phyloP scores from a whole-genome alignment of 2,113 vertebrate species.

The Spilogale gracilis region DNA sequence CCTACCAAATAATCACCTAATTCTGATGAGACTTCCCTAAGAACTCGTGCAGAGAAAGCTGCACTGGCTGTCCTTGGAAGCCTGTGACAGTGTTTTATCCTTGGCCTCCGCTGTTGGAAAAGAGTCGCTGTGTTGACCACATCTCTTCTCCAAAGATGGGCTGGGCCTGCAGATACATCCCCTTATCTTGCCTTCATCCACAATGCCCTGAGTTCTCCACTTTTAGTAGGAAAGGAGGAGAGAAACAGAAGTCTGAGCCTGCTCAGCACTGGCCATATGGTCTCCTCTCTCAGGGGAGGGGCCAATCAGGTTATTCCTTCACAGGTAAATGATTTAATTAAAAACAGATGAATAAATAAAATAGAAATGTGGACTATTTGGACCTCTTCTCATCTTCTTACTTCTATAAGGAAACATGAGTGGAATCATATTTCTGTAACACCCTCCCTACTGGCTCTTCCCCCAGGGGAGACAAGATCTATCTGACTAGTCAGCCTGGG shows the following conservation, averaged over 20 bases:
- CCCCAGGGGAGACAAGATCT: background rate
- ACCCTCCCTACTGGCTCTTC: rapidly evolving
- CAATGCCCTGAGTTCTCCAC: too few species aligned
- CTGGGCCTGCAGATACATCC: background rate
- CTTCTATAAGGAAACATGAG: background rate
- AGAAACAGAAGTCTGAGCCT: background rate
- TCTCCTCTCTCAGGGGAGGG: background rate
- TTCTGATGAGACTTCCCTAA: background rate
- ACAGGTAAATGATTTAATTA: constrained; percentile 15
- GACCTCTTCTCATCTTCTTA: background rate
- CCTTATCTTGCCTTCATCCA: background rate
- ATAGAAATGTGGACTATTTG: background rate
- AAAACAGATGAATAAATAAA: background rate
- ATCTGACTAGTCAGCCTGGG: background rate
- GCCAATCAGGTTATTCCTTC: background rate
- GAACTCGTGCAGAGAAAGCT: background rate
- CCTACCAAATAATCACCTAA: background rate
- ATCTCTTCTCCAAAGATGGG: too few species aligned
- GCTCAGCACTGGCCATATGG: background rate
- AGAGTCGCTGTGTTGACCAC: background rate
- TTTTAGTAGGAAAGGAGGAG: background rate
- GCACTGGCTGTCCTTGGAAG: background rate
- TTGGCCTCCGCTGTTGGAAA: background rate
- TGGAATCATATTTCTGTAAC: background rate
- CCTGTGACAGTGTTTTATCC: background rate